Base-by-base conservation (phyloP, 2,113 vertebrate genomes). In the Diadophis punctatus region DNA sequence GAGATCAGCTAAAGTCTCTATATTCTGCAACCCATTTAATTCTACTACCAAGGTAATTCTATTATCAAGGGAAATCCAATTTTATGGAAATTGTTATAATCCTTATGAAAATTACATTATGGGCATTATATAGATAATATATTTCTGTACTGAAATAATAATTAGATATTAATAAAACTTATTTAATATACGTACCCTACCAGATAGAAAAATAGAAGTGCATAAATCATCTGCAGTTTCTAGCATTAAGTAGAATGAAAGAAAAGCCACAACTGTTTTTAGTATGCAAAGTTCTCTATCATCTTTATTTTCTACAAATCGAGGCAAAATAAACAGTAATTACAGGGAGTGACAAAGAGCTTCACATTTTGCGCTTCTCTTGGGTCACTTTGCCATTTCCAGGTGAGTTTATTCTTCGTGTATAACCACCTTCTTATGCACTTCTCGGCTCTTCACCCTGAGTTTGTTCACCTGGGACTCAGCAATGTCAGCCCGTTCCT, bases 401-500 rank as follows among this genome's bases (percentile, higher is more conserved):
- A 23, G 48, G 0, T 30, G 55, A 85, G 12, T 55, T 96, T 49
- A 97, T 51, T 96, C 96, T 96, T 97, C 97, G 27, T 88, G 90
- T 63, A 96, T 93, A 18, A 88, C 94, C 56, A 97, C 95, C 95
- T 97, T 98, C 30, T 96, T 97, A 30, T 96, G 94, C 52, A 98
- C 95, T 52, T 98, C 98, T 0, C 95, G 93, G 74, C 96, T 97
- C 95, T 97, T 97, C 46, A 96, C 97, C 93, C 94, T 90, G n/a
- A 97, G 96, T 58, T 98, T 97, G 94, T 97, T 97, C 92, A 98
- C 97, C 94, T 98, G 97, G 10, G 97, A 97, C 94, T 98, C 97
- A 0, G 97, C 97, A 25, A 97, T 97, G 92, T 98, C 97, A 43
- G 97, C 97, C 87, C 96, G 52, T 6, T 98, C 97, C 90, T 97